phyloP scores from a whole-genome alignment of 2,888 invertebrate genomes.

The Perizoma flavofasciatum region DNA sequence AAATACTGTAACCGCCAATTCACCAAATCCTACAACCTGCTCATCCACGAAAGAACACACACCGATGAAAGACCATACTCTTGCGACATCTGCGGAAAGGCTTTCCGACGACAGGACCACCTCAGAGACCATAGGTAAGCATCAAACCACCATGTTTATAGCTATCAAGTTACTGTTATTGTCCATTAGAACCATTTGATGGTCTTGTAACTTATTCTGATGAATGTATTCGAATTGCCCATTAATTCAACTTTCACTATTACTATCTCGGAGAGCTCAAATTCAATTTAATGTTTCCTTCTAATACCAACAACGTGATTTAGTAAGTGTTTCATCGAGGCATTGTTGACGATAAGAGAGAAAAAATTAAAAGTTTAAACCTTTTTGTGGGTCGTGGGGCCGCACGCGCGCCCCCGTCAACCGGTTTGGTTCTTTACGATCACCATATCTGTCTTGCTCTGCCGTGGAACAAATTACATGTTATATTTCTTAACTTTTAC shows the following conservation, averaged over 20 bases:
- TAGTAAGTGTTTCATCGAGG: slow-evolving; percentile 68
- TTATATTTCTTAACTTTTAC: slow-evolving; percentile 83
- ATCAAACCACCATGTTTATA: slow-evolving; percentile 34
- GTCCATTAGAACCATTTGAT: slow-evolving; percentile 39
- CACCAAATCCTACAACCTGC: slow-evolving; percentile 98
- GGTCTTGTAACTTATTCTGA: slow-evolving; percentile 40
- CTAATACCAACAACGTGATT: slow-evolving; percentile 74
- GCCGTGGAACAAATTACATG: slow-evolving; percentile 81
- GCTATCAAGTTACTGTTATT: slow-evolving; percentile 36
- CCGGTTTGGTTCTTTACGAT: slow-evolving; percentile 82
- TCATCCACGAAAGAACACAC: slow-evolving; percentile 98
- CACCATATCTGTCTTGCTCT: slow-evolving; percentile 80
- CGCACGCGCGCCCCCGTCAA: slow-evolving; percentile 76
- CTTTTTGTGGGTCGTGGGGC: slow-evolving; percentile 82
- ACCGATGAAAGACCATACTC: slow-evolving; percentile 98
- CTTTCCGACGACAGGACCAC: slow-evolving; percentile 97
- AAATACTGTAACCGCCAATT: slow-evolving; percentile 98
- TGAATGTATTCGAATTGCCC: slow-evolving; percentile 34
- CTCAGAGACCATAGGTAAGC: slow-evolving; percentile 93
- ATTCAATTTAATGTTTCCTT: slow-evolving; percentile 66
- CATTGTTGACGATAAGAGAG: slow-evolving; percentile 76
- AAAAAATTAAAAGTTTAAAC: slow-evolving; percentile 75
- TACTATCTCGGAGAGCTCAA: slow-evolving; percentile 48
- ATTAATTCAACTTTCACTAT: slow-evolving; percentile 50
- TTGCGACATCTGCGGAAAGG: slow-evolving; percentile 98